A percentile compares a stretch with the other conserved stretches of the same genome.
Conservation (phyloP, 2,797 vertebrate genomes). For the Merluccius polli region DNA sequence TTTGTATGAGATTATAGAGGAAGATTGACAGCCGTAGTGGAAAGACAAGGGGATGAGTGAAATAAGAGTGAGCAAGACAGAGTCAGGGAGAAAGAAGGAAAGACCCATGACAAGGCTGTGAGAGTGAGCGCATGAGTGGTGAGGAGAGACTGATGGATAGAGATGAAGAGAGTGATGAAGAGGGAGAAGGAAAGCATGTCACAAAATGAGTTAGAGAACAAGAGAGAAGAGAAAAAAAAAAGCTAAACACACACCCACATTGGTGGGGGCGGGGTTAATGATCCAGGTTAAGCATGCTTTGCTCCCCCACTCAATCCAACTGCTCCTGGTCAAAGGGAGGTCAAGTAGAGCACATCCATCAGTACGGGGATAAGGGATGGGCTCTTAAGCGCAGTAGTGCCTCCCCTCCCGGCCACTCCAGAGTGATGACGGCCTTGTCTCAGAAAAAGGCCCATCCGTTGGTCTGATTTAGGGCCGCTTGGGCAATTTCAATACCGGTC, state of each 20-base stretch:
- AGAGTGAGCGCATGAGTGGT: neutral
- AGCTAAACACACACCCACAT: constrained; percentile 18
- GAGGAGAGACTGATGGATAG: neutral
- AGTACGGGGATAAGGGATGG: constrained; percentile 54
- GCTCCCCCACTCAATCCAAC: neutral
- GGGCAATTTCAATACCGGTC: constrained; percentile 79
- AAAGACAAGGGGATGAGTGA: neutral
- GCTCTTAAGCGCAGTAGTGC: constrained; percentile 58
- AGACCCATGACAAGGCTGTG: neutral
- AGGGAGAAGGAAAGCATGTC: constrained; percentile 8
- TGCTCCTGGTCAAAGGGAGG: constrained; percentile 59
- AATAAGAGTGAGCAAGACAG: neutral
- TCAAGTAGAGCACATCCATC: constrained; percentile 69
- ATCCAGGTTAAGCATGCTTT: constrained; percentile 38
- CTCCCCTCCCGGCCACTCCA: constrained; percentile 62
- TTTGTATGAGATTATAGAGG: no score
- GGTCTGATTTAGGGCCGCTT: constrained; percentile 74
- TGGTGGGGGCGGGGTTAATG: constrained; percentile 18
- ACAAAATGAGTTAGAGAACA: neutral
- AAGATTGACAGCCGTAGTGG: no score
- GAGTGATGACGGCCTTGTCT: constrained; percentile 77
- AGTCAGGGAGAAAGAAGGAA: neutral
- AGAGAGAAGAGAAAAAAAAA: constrained; percentile 21
- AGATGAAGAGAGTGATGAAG: neutral
- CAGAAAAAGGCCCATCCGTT: constrained; percentile 74